These are phyloP conservation scores for Polydrusus pterygomalis DNA, from an alignment of 2,888 invertebrate genomes.

Conservation along the genomic window DNA sequence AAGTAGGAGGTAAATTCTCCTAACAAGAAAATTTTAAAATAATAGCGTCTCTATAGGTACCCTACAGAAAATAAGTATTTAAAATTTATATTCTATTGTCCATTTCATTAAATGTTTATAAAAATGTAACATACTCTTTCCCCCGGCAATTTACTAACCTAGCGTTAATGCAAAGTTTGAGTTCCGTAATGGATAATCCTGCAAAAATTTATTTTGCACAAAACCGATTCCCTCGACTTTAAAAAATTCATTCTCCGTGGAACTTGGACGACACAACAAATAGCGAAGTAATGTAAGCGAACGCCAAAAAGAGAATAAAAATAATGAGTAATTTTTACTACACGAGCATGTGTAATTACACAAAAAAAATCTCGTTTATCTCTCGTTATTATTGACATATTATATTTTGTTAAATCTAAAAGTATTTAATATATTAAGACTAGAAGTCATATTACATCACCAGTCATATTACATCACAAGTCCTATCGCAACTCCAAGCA, in stretches of 20 bases:
- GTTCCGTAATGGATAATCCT: constrained; percentile 14
- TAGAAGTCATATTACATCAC: no score
- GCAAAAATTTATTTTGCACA: constrained; percentile 18
- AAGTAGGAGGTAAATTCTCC: no score
- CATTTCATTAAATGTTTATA: no score
- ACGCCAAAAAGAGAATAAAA: constrained; percentile 15
- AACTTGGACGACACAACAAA: constrained; percentile 6
- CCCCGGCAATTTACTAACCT: neutral
- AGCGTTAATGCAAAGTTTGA: neutral
- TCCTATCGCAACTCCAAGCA: no score
- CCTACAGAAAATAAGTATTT: no score
- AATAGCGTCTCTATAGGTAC: no score
- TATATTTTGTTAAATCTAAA: no score
- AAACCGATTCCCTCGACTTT: constrained; percentile 22
- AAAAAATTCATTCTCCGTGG: constrained; percentile 18
- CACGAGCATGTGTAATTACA: neutral
- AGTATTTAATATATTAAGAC: no score
- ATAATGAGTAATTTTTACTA: neutral
- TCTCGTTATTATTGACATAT: no score
- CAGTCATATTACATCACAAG: no score
- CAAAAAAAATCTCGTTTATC: neutral
- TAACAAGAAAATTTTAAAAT: no score
- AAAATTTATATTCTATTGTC: no score
- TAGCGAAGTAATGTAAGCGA: constrained; percentile 18
- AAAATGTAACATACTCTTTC: neutral